phyloP scores from a whole-genome alignment of 2,888 invertebrate genomes.

The Agrilus mali region DNA sequence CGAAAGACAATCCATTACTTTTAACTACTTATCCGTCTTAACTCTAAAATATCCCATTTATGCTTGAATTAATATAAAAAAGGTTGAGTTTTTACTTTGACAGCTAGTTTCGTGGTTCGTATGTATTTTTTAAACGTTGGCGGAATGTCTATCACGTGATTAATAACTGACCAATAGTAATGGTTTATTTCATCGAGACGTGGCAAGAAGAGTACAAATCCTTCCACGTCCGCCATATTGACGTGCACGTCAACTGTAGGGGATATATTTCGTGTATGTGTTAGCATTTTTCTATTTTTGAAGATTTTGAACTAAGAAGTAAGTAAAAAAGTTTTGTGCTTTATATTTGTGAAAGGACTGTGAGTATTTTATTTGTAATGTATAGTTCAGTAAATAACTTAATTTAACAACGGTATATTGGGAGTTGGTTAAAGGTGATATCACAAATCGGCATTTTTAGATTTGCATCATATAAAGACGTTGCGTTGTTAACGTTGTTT shows the following conservation, averaged over 20 bases:
- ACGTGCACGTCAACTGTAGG: conserved; percentile 57
- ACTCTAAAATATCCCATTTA: too few relatives aligned
- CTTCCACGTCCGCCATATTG: conserved; percentile 77
- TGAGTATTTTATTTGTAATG: not conserved
- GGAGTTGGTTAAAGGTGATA: conserved; percentile 44
- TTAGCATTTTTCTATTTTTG: conserved; percentile 49
- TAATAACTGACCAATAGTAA: conserved; percentile 19
- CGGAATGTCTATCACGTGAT: conserved; percentile 21
- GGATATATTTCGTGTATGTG: conserved; percentile 53
- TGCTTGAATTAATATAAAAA: too few relatives aligned
- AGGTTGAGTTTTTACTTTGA: too few relatives aligned
- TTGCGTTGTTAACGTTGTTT: not conserved
- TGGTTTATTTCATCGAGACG: conserved; percentile 46
- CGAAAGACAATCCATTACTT: conserved; percentile 25
- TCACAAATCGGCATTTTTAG: conserved; percentile 39
- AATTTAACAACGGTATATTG: conserved; percentile 28
- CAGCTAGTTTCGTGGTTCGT: not conserved
- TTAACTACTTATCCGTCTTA: not conserved
- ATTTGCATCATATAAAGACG: conserved; percentile 10
- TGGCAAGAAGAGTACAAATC: conserved; percentile 60
- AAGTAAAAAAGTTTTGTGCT: conserved; percentile 26
- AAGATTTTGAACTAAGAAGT: conserved; percentile 35
- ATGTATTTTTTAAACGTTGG: conserved; percentile 1
- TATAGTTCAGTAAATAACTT: too few relatives aligned
- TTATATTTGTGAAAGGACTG: not conserved